Conservation (phyloP, 1,140 invertebrate genomes). For the Choristoneura fumiferana region DNA sequence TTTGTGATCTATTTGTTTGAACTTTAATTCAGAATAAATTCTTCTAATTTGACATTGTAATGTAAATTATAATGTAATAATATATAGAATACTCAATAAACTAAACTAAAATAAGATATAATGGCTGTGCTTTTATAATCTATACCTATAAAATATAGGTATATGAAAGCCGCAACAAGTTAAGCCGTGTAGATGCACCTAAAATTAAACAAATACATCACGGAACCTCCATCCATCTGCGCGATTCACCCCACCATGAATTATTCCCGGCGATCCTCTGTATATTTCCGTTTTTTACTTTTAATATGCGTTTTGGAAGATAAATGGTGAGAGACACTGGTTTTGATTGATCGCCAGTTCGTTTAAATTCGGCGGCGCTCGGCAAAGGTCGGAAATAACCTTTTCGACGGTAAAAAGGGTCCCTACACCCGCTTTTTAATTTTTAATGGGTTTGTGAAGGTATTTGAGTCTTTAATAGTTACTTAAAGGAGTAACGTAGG, state of each 20-base stretch:
- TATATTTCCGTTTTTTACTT: conserved; percentile 43
- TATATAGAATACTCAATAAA: too few relatives aligned
- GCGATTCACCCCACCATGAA: conserved; percentile 37
- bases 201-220: not conserved
- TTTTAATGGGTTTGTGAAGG: not conserved
- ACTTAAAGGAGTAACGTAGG: not conserved
- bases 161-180: too few relatives aligned
- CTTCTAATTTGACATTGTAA: too few relatives aligned
- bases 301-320: conserved; percentile 57
- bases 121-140: too few relatives aligned
- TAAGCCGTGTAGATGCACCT: too few relatives aligned
- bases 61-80: too few relatives aligned
- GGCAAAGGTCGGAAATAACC: conserved; percentile 10
- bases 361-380: conserved; percentile 33
- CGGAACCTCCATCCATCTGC: not conserved
- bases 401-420: conserved; percentile 4
- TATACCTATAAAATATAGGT: too few relatives aligned
- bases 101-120: too few relatives aligned
- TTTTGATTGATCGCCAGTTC: conserved; percentile 50
- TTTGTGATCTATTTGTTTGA: too few relatives aligned
- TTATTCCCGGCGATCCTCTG: conserved; percentile 36
- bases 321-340: conserved; percentile 58
- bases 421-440: conserved; percentile 8
- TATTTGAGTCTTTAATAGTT: not conserved
- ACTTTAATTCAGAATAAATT: too few relatives aligned